Evolutionary conservation across 2,113 vertebrate species (phyloP).

Genomic region (Hymenochirus boettgeri): DNA sequence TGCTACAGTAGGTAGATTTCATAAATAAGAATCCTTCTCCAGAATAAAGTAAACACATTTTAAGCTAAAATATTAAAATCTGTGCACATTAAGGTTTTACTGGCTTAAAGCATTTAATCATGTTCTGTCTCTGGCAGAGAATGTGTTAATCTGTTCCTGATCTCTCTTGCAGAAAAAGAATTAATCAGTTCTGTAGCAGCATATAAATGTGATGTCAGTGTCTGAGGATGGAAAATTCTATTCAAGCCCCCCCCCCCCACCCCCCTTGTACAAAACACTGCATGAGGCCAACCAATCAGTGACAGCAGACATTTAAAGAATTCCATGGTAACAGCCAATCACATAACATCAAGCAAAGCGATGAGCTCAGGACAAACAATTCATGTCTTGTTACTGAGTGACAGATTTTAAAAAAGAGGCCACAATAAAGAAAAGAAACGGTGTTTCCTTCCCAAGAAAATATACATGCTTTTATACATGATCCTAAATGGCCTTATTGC

Average conservation of each 20-base stretch:
- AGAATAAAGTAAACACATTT: too few species aligned
- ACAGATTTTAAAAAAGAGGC: background rate
- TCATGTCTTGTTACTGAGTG: constrained; percentile 11
- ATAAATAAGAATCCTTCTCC: too few species aligned
- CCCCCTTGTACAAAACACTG: constrained; percentile 32
- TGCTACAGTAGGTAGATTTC: too few species aligned
- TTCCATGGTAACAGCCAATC: constrained; percentile 63
- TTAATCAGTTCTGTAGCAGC: constrained; percentile 46
- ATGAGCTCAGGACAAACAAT: background rate
- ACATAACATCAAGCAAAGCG: constrained; percentile 9
- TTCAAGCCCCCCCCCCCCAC: constrained; percentile 37
- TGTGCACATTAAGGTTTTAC: too few species aligned
- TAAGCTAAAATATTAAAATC: too few species aligned
- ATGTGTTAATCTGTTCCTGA: constrained; percentile 16
- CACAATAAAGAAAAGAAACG: background rate
- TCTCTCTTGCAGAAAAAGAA: constrained; percentile 30
- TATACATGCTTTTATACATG: too few species aligned
- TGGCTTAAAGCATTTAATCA: too few species aligned
- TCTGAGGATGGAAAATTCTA: constrained; percentile 24
- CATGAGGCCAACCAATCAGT: constrained; percentile 49
- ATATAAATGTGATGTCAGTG: constrained; percentile 44
- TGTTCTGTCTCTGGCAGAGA: background rate
- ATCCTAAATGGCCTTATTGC: too few species aligned
- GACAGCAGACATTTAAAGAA: constrained; percentile 47
- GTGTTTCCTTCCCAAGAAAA: too few species aligned